A percentile compares a stretch with the other conserved stretches of the same genome.
Conservation (phyloP, 2,888 invertebrate genomes). For the Cyrtodaria siliqua region DNA sequence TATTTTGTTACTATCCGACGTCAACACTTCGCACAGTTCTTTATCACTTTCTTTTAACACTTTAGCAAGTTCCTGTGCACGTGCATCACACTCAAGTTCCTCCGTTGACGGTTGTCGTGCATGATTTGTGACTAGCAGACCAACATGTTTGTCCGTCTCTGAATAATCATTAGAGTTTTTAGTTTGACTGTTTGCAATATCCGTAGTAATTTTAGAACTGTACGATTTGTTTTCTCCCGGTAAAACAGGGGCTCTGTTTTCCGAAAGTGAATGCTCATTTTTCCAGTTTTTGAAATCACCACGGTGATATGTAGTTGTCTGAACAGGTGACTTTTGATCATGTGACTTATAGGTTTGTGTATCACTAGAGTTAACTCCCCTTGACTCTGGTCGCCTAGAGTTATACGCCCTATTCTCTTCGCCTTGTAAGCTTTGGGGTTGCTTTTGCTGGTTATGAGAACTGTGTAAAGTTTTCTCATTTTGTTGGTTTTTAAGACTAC, state of each 20-base stretch:
- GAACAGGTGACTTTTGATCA: slow-evolving; percentile 16
- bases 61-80: slow-evolving; percentile 87
- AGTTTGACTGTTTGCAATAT: slow-evolving; percentile 1
- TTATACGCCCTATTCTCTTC: slow-evolving; percentile 34
- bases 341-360: slow-evolving; percentile 16
- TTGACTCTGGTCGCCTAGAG: slow-evolving; percentile 25
- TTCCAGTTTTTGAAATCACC: slow-evolving; percentile 41
- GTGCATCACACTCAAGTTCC: slow-evolving; percentile 92
- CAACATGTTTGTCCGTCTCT: slow-evolving; percentile 3
- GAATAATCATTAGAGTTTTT: not conserved
- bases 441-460: slow-evolving; percentile 7
- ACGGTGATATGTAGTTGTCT: slow-evolving; percentile 24
- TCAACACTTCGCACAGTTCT: slow-evolving; percentile 77
- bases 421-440: slow-evolving; percentile 20
- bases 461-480: slow-evolving; percentile 14
- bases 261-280: not conserved
- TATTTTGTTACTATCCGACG: slow-evolving; percentile 89
- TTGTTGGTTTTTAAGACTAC: not conserved
- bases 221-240: no score
- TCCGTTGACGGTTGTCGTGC: slow-evolving; percentile 87
- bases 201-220: not conserved
- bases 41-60: slow-evolving; percentile 78
- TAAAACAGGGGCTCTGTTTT: no score
- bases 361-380: slow-evolving; percentile 35
- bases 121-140: slow-evolving; percentile 61